Evolutionary conservation across 2,888 invertebrate genomes (phyloP), one percentile per base, ranked within the genome.

Genomic region (Athalia circularis): DNA sequence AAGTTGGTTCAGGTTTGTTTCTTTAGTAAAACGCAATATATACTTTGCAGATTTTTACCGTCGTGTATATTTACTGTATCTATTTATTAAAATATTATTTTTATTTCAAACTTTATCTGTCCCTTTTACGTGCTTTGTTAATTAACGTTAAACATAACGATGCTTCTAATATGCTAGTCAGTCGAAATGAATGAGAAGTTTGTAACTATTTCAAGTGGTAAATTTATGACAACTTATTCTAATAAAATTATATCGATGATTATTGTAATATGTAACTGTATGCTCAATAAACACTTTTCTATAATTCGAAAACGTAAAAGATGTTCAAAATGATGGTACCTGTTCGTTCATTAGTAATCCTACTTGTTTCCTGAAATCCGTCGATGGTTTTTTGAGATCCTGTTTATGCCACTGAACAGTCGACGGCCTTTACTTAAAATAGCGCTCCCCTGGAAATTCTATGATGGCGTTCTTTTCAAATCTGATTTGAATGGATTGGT

Each of bases 271-370:
- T 88, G 88, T 89, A 89, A 87, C 85, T 83, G 79, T 88, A 88
- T 88, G 87, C 88, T 89, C 88, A 89, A 89, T 89, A 89, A 89
- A 89, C 84, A 86, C 83, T 88, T 89, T 89, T 89, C 86, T 89
- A 89, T 87, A 85, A 88, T 85, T 85, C 83, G 82, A 75, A 75
- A 11, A 29, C 29, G 29, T 29, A 29, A 29, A 29, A 29, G 2
- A 29, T 29, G 29, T 29, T 29, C 29, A 29, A 29, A 29, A 29
- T 29, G 29, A 29, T 29, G 29, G 29, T 29, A 29, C 29, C 29
- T 29, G 29, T 29, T 29, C 2, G 29, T 29, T 29, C 29, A 29
- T 29, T 29, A 2, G 29, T 29, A 29, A 29, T 29, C 29, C 29
- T 2, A 29, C 29, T 29, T 29, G 29, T 29, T 29, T 29, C 29